These are phyloP conservation scores for Pediacus dermestoides DNA, from an alignment of 2,888 invertebrate species.

Conservation along the genomic window DNA sequence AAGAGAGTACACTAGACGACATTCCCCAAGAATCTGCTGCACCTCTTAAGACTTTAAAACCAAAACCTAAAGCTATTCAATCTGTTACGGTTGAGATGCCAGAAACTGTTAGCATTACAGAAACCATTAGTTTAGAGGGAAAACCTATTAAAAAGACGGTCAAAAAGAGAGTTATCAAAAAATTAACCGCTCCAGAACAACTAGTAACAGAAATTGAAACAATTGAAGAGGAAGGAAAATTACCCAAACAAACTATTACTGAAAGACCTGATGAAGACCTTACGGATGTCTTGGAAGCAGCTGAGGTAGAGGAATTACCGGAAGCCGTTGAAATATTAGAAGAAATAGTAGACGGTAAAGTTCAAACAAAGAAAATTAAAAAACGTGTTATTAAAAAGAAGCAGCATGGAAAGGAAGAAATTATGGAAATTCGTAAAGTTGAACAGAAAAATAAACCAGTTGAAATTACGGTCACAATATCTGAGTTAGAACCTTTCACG, in stretches of 20 bases:
- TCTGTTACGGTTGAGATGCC: slow-evolving; percentile 28
- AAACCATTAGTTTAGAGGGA: slow-evolving; percentile 28
- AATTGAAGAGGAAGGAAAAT: slow-evolving; percentile 26
- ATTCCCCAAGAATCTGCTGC: slow-evolving; percentile 15
- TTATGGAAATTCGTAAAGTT: slow-evolving; percentile 35
- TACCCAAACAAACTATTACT: slow-evolving; percentile 26
- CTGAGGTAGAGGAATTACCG: slow-evolving; percentile 34
- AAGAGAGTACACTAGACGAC: slow-evolving; percentile 29
- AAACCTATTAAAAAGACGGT: slow-evolving; percentile 19
- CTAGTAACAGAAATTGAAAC: slow-evolving; percentile 23
- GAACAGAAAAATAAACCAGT: slow-evolving; percentile 21
- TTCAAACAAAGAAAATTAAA: slow-evolving; percentile 45
- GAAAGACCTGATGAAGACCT: slow-evolving; percentile 17
- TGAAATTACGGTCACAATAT: slow-evolving; percentile 11
- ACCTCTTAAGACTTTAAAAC: slow-evolving; percentile 25
- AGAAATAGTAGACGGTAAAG: slow-evolving; percentile 26
- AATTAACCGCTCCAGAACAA: slow-evolving; percentile 19
- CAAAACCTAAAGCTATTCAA: slow-evolving; percentile 16
- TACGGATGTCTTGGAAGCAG: slow-evolving; percentile 5
- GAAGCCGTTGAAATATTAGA: slow-evolving; percentile 41
- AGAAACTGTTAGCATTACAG: slow-evolving; percentile 29
- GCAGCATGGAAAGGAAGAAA: slow-evolving; percentile 39
- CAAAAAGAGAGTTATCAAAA: slow-evolving; percentile 20
- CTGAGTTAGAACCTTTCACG: too few relatives aligned
- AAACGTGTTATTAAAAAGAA: slow-evolving; percentile 52